Base-by-base conservation (phyloP, 2,113 vertebrate species). In the Turdus rufiventris region DNA sequence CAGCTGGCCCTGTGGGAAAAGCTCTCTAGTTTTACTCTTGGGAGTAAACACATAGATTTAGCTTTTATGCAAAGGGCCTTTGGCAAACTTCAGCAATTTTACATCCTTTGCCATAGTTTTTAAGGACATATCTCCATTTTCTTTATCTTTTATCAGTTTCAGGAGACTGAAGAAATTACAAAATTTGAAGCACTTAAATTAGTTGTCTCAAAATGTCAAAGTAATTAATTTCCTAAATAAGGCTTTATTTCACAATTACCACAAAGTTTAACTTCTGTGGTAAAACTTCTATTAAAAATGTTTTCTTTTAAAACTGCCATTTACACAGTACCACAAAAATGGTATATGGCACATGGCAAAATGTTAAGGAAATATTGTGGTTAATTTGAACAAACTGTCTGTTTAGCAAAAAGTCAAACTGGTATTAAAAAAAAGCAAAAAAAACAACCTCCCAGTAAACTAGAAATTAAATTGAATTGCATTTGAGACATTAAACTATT, bases 341-440 rank as follows among this genome's bases (percentile, higher is more conserved):
- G 2, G 23, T 19, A 12, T 14, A 6, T 56, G 9, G 18, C 14
- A 47, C 40, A 40, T 20, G 9, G 9, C 6, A 81, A 68, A 60
- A 76, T 4, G 2, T 50, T 60, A 80, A 51, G 18, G 42, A 80
- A 67, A 84, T 14, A 1, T 4, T n/a, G 0, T 7, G 2, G 4
- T 36, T 75, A n/a, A 34, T 56, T 65, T 93, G 34, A 91, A 51
- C 6, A 61, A 68, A 14, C 5, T 23, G 20, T 25, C 6, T 62
- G 8, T 26, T 48, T 50, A 53, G 6, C 8, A 63, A 58, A 65
- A 71, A 42, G 18, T 8, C 50, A 79, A 18, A 6, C 17, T 58
- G 82, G 6, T 10, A n/a, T n/a, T 7, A 48, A 75, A 77, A 72
- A 4, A 48, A 66, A 68, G 58, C 20, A 47, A 23, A 10, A 5